Evolutionary conservation across 2,888 invertebrate genomes (phyloP), one percentile per base, ranked within the genome.

Genomic region (Priocnemis perturbator): DNA sequence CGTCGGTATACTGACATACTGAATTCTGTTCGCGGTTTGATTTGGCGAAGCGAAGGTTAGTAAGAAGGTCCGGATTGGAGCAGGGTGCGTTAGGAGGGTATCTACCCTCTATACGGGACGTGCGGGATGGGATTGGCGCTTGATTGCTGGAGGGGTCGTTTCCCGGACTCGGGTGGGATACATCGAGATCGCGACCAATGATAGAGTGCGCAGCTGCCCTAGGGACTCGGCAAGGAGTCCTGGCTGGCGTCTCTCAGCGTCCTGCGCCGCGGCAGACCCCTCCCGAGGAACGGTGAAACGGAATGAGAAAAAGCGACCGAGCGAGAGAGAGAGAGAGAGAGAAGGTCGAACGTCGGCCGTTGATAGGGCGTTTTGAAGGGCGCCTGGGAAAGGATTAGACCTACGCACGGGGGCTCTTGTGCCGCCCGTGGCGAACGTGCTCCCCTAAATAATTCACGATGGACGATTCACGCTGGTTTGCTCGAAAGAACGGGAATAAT

Each of bases 181-280:
- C 72, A 79, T 78, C 78, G 76, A 88, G 88, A 88, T 88, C 86
- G 85, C 82, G 85, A 86, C 88, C 88, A 89, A 88, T 89, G 88
- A 89, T 89, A 88, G 84, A 66, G 76, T 77, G 79, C 83, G 82
- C 87, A 86, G 86, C 88, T 87, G 88, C 83, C 84, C 79, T 70
- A 69, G 80, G 71, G 60, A 70, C 71, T 67, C 61, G 44, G 63
- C 67, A 67, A 72, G 65, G 64, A 69, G 62, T 76, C 78, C 47
- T 23, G 59, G 52, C 69, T 61, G 65, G 64, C 53, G 64, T 37
- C 69, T 65, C 47, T 21, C 52, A 68, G 55, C 71, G 60, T 56
- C 52, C 60, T 61, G 65, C 37, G 59, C 70, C 50, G 7, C 37
- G 26, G 37, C 19, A 58, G 44, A 19, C 58, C 45, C 58, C 37